A percentile compares a stretch with the other conserved stretches of the same genome.
Evolutionary conservation across 1,140 invertebrate genomes (phyloP).

Genomic region (Achatina immaculata): DNA sequence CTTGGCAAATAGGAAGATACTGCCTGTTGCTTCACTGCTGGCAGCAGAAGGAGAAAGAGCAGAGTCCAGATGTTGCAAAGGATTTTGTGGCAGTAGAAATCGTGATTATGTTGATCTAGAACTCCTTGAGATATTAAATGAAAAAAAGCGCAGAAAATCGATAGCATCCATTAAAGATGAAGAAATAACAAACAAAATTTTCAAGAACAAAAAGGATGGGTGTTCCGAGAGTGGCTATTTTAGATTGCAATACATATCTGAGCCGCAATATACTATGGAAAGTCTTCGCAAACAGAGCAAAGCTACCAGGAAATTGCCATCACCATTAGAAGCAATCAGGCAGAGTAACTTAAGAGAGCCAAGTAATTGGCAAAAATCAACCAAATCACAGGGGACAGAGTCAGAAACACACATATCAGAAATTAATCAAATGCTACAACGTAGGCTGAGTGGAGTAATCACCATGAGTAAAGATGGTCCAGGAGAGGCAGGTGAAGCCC

Average conservation of each 20-base stretch:
- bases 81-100: too few species aligned
- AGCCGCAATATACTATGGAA: neutral
- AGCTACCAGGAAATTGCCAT: slow-evolving; percentile 8
- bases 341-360: neutral
- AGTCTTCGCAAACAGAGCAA: neutral
- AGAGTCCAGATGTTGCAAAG: too few species aligned
- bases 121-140: neutral
- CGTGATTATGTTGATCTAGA: neutral
- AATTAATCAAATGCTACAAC: slow-evolving; percentile 13
- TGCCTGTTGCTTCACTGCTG: too few species aligned
- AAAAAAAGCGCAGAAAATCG: neutral
- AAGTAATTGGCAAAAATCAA: neutral
- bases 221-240: neutral
- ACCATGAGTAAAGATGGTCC: neutral
- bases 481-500: slow-evolving; percentile 9
- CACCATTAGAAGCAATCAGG: neutral
- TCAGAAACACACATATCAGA: neutral
- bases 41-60: too few species aligned
- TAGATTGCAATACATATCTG: neutral
- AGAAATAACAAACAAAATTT: neutral
- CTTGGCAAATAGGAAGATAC: too few species aligned
- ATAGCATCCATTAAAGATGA: neutral
- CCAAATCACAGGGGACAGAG: neutral
- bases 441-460: neutral
- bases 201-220: neutral